phyloP scores from a whole-genome alignment of 2,888 invertebrate species.

The Callyntrura sp. region DNA sequence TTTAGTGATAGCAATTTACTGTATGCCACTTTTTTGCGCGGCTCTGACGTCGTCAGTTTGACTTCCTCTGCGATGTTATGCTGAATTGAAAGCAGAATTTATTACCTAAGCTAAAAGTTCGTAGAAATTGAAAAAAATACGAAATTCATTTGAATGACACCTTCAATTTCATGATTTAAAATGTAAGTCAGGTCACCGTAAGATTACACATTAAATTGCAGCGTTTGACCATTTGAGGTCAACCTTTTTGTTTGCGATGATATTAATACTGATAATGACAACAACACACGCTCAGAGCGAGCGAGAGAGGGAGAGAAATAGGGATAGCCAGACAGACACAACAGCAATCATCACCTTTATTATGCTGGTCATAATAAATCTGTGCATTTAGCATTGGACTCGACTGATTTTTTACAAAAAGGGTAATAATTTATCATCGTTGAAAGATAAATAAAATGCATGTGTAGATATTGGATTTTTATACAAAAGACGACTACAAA shows the following conservation, averaged over 20 bases:
- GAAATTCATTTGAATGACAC: conserved; percentile 17
- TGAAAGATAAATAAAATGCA: conserved; percentile 40
- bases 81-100: not conserved
- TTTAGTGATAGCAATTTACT: no score
- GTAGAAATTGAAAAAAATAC: not conserved
- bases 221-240: conserved; percentile 30
- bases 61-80: not conserved
- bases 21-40: no score
- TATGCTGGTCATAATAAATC: conserved; percentile 5
- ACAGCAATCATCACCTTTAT: conserved; percentile 10
- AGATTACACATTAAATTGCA: conserved; percentile 25
- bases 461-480: conserved; percentile 25
- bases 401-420: conserved; percentile 11
- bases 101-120: no score
- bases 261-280: conserved; percentile 21
- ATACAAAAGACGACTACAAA: not conserved
- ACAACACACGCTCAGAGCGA: not conserved
- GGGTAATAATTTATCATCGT: conserved; percentile 30
- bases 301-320: not conserved
- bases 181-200: conserved; percentile 67
- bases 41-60: not conserved
- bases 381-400: not conserved
- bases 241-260: conserved; percentile 4
- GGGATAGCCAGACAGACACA: no score
- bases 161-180: conserved; percentile 19